Percentiles rank a stretch among this genome's conserved stretches.
These are phyloP conservation scores for Pristionchus maxplancki DNA, from an alignment of 2,888 invertebrate species.

Conservation along the genomic window DNA sequence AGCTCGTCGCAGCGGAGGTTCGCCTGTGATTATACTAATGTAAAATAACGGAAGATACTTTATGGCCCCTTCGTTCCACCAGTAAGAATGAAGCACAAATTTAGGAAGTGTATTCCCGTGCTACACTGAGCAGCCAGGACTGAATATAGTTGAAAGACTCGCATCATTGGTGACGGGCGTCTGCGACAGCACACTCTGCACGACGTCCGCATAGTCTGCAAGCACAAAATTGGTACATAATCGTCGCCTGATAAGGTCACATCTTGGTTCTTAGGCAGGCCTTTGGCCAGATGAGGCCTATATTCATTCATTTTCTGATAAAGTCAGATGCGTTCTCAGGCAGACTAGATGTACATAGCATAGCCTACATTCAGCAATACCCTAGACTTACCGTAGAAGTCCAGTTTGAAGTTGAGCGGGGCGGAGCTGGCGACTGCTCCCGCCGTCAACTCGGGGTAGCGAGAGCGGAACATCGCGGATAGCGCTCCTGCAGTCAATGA, in stretches of 20 bases:
- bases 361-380: no score
- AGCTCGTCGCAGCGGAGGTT: slow-evolving; percentile 32
- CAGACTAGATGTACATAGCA: no score
- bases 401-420: slow-evolving; percentile 65
- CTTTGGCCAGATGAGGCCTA: no score
- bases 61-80: neutral
- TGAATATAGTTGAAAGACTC: no score
- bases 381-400: slow-evolving; percentile 61
- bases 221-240: no score
- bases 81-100: no score
- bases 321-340: no score
- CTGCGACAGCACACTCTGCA: slow-evolving; percentile 46
- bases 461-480: slow-evolving; percentile 68
- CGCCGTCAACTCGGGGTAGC: slow-evolving; percentile 66
- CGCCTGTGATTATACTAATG: neutral
- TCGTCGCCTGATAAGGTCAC: no score
- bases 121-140: no score
- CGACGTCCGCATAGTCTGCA: slow-evolving; percentile 47
- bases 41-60: neutral
- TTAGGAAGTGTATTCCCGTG: no score
- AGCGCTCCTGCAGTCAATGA: slow-evolving; percentile 60
- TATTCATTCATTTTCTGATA: no score
- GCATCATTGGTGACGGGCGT: neutral
- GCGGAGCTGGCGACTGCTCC: slow-evolving; percentile 68
- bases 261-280: neutral